Conservation (phyloP, 92 coral and sea anemone genomes). For the Porites rus region DNA sequence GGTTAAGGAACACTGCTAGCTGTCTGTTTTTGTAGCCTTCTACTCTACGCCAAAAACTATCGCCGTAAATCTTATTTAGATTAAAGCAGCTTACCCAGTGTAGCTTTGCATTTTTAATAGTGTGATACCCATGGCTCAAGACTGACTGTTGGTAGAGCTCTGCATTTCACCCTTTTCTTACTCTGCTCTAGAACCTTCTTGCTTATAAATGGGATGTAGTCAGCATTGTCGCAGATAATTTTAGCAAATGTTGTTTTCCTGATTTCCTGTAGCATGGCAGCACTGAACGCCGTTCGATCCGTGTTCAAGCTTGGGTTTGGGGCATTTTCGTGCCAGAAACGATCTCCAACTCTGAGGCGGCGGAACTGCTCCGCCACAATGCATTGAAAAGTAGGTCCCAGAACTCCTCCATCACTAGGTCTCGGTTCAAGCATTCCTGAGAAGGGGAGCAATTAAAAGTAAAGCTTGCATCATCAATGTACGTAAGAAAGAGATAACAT, state of each 20-base stretch:
- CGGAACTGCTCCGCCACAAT: slow-evolving; percentile 58
- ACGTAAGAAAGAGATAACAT: too few species aligned
- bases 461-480: neutral
- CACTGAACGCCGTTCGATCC: neutral
- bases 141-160: neutral
- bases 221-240: slow-evolving; percentile 23
- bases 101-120: too few species aligned
- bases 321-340: slow-evolving; percentile 26
- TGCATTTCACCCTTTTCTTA: neutral
- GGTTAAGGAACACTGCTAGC: too few species aligned
- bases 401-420: neutral
- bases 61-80: too few species aligned
- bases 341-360: slow-evolving; percentile 42
- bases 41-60: too few species aligned
- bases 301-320: neutral
- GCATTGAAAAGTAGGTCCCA: slow-evolving; percentile 74
- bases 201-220: neutral
- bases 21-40: too few species aligned
- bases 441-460: neutral
- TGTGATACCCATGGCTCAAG: neutral
- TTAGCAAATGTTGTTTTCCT: slow-evolving; percentile 18
- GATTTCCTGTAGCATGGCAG: neutral
- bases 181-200: neutral
- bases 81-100: too few species aligned
- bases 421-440: neutral